Evolutionary conservation across 2,888 invertebrate genomes (phyloP), one percentile per base, ranked within the genome.

Genomic region (Podotricha telesiphe): DNA sequence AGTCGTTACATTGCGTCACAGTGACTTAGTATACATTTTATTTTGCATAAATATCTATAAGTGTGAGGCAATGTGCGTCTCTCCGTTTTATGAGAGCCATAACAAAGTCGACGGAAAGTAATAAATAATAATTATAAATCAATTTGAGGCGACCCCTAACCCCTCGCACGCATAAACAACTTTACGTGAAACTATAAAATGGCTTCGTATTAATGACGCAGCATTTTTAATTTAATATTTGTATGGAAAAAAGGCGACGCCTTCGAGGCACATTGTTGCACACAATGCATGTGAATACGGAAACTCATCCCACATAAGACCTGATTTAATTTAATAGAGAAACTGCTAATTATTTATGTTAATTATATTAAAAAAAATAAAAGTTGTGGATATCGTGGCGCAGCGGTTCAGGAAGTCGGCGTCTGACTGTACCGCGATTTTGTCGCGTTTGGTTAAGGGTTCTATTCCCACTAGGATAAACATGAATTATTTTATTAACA

Each of bases 101-200:
- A 55, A 67, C 67, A 55, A 22, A 53, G 62, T 55, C 7, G 47
- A 53, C 22, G 59, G 51, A 53, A 3, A 48, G 67, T 61, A 67
- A 62, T 67, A 67, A 67, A 67, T 62, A 62, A 59, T 42, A 45
- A 61, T 65, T 66, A 68, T 68, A 66, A 68, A 68, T 68, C 68
- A 71, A 62, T 68, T 62, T 62, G 45, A 61, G 56, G 58, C 11
- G 47, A 37, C 63, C 34, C 17, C 42, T 58, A 68, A 68, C 65
- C 65, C 62, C 45, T 63, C 45, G 45, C 68, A 65, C 63, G 51
- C 55, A 62, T 68, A 68, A 71, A 71, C 61, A 50, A 68, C 50
- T 17, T 48, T 42, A 67, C 67, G 40, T 67, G 53, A 13, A 22
- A 62, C 53, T 61, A 62, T 67, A 61, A 67, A 61, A 67, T 6